A percentile compares a stretch with the other conserved stretches of the same genome.
phyloP scores from a whole-genome alignment of 53 echinoderm and acorn worm species.

The Echinarachnius parma region DNA sequence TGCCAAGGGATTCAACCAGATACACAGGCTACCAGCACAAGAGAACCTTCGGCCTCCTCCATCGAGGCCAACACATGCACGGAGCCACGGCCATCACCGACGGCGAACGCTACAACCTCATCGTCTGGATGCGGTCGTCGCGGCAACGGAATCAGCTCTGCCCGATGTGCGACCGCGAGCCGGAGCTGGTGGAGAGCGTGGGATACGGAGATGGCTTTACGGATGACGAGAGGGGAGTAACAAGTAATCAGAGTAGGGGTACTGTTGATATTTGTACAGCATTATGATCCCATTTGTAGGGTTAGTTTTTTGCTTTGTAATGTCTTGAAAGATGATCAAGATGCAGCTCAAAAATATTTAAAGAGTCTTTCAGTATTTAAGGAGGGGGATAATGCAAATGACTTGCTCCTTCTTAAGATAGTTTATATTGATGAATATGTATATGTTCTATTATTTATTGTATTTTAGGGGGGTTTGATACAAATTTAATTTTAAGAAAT shows the following conservation, averaged over 20 bases:
- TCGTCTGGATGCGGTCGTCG: conserved; percentile 96
- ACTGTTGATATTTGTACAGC: conserved; percentile 41
- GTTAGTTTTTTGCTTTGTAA: too few relatives aligned
- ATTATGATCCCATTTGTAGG: too few relatives aligned
- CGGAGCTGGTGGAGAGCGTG: conserved; percentile 63
- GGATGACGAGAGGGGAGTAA: conserved; percentile 3
- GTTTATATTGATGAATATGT: too few relatives aligned
- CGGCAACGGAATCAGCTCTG: conserved; percentile 68
- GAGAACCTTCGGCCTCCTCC: conserved; percentile 76
- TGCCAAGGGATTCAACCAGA: conserved; percentile 27
- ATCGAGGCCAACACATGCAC: conserved; percentile 96
- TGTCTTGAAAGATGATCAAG: too few relatives aligned
- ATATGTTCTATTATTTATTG: too few relatives aligned
- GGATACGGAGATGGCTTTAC: conserved; percentile 93
- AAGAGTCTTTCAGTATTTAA: too few relatives aligned
- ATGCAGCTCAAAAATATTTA: too few relatives aligned
- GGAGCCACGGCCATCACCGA: conserved; percentile 77
- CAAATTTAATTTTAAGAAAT: too few relatives aligned
- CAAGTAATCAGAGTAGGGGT: neutral
- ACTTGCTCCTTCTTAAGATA: too few relatives aligned
- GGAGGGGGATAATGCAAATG: too few relatives aligned
- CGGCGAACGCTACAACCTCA: conserved; percentile 91
- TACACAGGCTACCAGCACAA: conserved; percentile 70
- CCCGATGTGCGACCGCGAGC: conserved; percentile 85
- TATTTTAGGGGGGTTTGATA: too few relatives aligned